These are phyloP conservation scores for Metopolophium dirhodum DNA, from an alignment of 1,140 invertebrate genomes.

Conservation along the genomic window DNA sequence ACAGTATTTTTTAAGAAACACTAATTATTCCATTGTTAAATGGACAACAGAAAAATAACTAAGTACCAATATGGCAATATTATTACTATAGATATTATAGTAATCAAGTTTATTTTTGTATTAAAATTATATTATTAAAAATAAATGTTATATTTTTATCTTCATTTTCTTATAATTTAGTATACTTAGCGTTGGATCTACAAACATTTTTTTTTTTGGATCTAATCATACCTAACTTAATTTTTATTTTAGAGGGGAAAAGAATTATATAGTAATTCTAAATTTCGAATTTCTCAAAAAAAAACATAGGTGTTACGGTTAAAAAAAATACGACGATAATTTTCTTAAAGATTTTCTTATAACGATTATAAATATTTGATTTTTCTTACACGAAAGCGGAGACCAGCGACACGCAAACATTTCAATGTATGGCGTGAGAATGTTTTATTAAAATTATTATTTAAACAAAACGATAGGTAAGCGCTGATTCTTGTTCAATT, in stretches of 20 bases:
- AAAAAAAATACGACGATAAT: background rate
- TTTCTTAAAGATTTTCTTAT: background rate
- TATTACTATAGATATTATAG: background rate
- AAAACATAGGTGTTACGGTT: background rate
- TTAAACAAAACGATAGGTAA: background rate
- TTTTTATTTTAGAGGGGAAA: background rate
- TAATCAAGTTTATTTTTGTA: background rate
- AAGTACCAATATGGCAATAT: too few species aligned
- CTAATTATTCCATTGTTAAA: background rate
- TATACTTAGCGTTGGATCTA: too few species aligned
- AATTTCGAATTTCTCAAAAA: background rate
- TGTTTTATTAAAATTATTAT: too few species aligned
- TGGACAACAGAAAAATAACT: background rate
- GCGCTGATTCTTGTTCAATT: background rate
- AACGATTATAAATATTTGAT: background rate
- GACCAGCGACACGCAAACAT: background rate
- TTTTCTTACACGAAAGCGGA: background rate
- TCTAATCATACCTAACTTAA: too few species aligned
- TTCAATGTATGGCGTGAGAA: background rate
- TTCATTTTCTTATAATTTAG: background rate
- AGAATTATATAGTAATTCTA: background rate
- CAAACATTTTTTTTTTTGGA: too few species aligned
- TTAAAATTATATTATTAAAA: background rate
- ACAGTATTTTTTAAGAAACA: background rate
- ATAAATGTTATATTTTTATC: background rate